Base-by-base conservation (phyloP, 2,797 vertebrate species). In the Philypnodon macrostomus region DNA sequence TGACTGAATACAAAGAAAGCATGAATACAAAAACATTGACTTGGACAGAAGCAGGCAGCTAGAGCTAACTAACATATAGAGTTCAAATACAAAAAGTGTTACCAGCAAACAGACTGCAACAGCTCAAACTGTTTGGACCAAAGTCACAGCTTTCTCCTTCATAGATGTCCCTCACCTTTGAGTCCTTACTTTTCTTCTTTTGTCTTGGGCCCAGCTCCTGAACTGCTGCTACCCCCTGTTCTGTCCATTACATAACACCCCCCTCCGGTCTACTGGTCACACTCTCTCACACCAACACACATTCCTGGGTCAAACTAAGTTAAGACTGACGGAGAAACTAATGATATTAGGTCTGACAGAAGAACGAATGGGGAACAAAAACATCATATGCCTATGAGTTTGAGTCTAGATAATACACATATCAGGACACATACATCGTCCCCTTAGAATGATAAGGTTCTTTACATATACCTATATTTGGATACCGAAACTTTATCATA, bases 271-370 rank as follows among this genome's bases (percentile, higher is more conserved):
- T 24, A 38, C n/a, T 31, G 9, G 23, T 18, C 13, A 6, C 10
- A 23, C 26, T 14, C 16, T 38, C 24, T 33, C 47, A 41, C 26
- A 53, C 47, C 39, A 21, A 45, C 26, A 36, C 17, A 4, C 11
- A 4, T 65, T 79, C 79, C 67, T 34, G 62, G 42, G 50, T 53
- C 75, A 79, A 88, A 88, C 73, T 80, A 76, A 73, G 68, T 87
- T 81, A 80, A 63, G 65, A 36, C 58, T 70, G 67, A 86, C 42
- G 44, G 51, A 61, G 65, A 44, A 61, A 53, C 66, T 85, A 83
- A 89, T 75, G 65, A 48, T 80, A 88, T 89, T 87, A 88, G 71
- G 70, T 61, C 58, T 65, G 70, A 80, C 64, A 71, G 65, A 62
- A 38, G 51, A 19, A 61, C 45, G 45, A 7, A 10, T 15, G 10